Evolutionary conservation across 2,888 invertebrate species (phyloP).

Genomic region (Ophioninae sp.): DNA sequence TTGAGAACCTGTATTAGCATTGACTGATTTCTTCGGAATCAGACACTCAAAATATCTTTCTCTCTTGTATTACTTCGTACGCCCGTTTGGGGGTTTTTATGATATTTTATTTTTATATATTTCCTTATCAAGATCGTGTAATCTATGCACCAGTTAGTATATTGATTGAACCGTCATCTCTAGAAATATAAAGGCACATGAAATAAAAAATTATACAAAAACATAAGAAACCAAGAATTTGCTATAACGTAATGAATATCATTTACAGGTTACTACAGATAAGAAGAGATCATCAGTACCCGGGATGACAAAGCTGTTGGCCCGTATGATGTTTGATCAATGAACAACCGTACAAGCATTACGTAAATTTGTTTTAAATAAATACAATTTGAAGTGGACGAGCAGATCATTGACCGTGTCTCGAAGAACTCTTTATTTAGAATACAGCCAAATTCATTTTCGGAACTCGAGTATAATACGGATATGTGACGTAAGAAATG

Average conservation of each 20-base stretch:
- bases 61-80: no score
- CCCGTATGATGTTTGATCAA: constrained; percentile 18
- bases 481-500: not conserved
- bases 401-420: not conserved
- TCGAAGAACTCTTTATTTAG: no score
- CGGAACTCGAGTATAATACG: not conserved
- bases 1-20: not conserved
- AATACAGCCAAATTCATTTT: not conserved
- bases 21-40: no score
- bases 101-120: no score
- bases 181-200: not conserved
- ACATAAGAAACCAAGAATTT: not conserved
- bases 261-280: constrained; percentile 3
- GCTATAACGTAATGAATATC: not conserved
- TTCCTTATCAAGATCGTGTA: not conserved
- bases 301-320: constrained; percentile 20
- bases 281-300: constrained; percentile 16
- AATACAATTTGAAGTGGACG: not conserved
- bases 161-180: no score
- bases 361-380: not conserved
- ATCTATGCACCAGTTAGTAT: no score
- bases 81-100: no score
- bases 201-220: not conserved
- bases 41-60: no score
- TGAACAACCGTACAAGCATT: not conserved